Conservation (phyloP, 2,888 invertebrate genomes). For the Anodontia alba region DNA sequence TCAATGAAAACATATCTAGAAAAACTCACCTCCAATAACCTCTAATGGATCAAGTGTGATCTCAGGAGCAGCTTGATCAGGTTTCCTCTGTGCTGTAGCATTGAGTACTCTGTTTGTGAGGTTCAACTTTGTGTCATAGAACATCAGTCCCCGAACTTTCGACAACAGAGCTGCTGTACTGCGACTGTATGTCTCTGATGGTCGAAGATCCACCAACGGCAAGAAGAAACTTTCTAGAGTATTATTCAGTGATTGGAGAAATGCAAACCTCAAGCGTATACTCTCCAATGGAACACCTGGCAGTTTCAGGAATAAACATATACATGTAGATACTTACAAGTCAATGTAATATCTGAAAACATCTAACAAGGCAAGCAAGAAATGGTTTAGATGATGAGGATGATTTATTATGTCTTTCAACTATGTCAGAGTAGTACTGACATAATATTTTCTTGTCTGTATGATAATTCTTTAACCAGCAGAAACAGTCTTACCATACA, state of each 20-base stretch:
- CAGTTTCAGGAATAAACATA: not conserved
- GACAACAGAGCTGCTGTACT: slow-evolving; percentile 79
- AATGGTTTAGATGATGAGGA: no score
- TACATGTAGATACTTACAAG: no score
- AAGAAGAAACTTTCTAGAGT: slow-evolving; percentile 82
- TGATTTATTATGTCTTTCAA: no score
- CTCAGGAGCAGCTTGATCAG: slow-evolving; percentile 84
- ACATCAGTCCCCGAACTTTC: slow-evolving; percentile 75
- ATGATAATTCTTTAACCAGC: no score
- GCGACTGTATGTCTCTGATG: slow-evolving; percentile 75
- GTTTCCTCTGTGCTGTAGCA: slow-evolving; percentile 82
- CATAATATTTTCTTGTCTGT: no score
- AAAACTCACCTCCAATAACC: slow-evolving; percentile 78
- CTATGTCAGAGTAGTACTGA: no score
- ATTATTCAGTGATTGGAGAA: slow-evolving; percentile 82
- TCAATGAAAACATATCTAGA: no score
- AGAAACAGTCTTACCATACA: no score
- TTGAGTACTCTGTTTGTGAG: slow-evolving; percentile 82
- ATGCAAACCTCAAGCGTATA: slow-evolving; percentile 80
- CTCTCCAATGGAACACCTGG: slow-evolving; percentile 82
- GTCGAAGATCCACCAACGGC: slow-evolving; percentile 82
- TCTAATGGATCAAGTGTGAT: slow-evolving; percentile 84
- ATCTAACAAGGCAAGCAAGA: no score
- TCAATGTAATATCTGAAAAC: no score
- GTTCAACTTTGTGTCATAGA: slow-evolving; percentile 82